These are phyloP conservation scores for Clitarchus hookeri DNA, from an alignment of 2,888 invertebrate species.

Conservation along the genomic window DNA sequence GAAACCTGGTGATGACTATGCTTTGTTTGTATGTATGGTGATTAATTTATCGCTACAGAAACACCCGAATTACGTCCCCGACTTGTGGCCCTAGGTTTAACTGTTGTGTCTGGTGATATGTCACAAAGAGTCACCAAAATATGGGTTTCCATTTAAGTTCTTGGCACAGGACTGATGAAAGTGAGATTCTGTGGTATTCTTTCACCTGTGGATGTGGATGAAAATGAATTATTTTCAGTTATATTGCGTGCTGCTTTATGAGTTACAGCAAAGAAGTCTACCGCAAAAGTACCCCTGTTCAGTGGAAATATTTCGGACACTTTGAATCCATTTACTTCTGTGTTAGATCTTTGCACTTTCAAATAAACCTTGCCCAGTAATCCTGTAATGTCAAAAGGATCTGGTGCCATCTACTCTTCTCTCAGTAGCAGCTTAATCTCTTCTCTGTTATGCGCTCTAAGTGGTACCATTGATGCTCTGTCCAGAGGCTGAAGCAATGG, in stretches of 20 bases:
- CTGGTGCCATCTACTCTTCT: neutral
- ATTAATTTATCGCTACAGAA: too few relatives aligned
- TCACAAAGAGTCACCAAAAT: too few relatives aligned
- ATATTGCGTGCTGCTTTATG: neutral
- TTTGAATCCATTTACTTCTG: conserved; percentile 3
- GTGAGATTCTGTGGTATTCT: too few relatives aligned
- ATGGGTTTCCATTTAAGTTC: too few relatives aligned
- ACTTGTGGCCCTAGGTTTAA: too few relatives aligned
- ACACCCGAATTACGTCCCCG: too few relatives aligned
- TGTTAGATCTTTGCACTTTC: conserved; percentile 1
- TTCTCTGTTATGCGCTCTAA: neutral
- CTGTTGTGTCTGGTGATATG: too few relatives aligned
- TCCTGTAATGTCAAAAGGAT: conserved; percentile 21
- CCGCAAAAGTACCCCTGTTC: neutral
- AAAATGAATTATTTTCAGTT: neutral
- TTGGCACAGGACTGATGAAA: too few relatives aligned
- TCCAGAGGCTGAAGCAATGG: conserved; percentile 28
- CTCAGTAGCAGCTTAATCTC: neutral
- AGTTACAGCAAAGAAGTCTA: neutral
- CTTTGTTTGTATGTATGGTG: neutral
- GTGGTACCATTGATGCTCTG: conserved; percentile 27
- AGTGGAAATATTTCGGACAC: conserved; percentile 15
- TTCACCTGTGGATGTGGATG: too few relatives aligned
- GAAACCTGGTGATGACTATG: too few relatives aligned
- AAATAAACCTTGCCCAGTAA: conserved; percentile 19